Evolutionary conservation across 2,797 vertebrate genomes (phyloP), one percentile per base, ranked within the genome.

Genomic region (Diplodus sargus): DNA sequence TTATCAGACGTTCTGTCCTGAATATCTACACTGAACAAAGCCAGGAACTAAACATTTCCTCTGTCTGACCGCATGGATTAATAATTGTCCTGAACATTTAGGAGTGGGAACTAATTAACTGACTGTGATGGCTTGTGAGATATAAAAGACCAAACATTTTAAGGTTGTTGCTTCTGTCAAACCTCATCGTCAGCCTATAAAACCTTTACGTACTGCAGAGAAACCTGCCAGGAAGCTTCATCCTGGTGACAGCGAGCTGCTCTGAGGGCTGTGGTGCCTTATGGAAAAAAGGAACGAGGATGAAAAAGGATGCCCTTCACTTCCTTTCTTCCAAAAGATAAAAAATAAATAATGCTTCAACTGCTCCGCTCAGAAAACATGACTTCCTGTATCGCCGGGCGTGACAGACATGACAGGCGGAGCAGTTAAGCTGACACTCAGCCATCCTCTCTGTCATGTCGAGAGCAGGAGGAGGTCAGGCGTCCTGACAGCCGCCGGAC

Each of bases 361-460:
- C 65, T 79, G 65, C 28, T 80, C 22, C 49, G 47, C 75, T 77
- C 80, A 74, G 79, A 72, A 86, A 92, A 92, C 93, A 90, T 77
- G 91, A 90, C 91, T 92, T 84, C 83, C 79, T 90, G 89, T 91
- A 90, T 89, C 69, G 58, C 84, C 77, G 79, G 86, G 74, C 84
- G 79, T 92, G 93, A 93, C 91, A 91, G 89, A 91, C 90, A 89
- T 87, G 94, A 94, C 93, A 93, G 90, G 88, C 81, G 15, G 79
- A 90, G 87, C 87, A 47, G 85, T 82, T 78, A 52, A 79, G 88
- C 83, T 87, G 91, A 94, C 91, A 91, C 85, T 88, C 89, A 82
- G 82, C 85, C 83, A 18, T 87, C 89, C 80, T 63, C 77, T 28
- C 74, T 90, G 89, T 90, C 91, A 87, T 92, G 93, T 93, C 48